Evolutionary conservation across 2,888 invertebrate genomes (phyloP).

Genomic region (Clusia tigrina): DNA sequence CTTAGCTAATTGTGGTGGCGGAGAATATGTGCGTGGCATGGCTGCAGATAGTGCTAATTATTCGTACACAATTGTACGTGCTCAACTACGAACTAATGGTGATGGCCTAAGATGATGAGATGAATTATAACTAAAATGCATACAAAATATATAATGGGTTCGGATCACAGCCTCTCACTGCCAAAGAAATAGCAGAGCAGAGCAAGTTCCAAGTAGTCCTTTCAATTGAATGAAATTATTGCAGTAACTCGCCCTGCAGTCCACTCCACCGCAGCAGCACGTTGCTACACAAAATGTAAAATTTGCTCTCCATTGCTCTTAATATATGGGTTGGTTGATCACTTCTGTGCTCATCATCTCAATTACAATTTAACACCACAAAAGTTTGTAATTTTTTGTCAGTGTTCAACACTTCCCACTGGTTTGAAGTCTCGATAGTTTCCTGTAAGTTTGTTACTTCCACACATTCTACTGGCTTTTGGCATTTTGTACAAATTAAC

Average conservation of each 20-base stretch:
- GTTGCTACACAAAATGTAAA: not conserved
- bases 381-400: not conserved
- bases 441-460: not conserved
- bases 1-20: too few species aligned
- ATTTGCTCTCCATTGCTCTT: not conserved
- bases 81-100: not conserved
- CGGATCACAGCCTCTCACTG: not conserved
- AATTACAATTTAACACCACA: conserved; percentile 8
- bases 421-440: not conserved
- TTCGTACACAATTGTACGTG: too few species aligned
- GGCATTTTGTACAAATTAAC: conserved; percentile 1
- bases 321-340: not conserved
- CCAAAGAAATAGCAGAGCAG: not conserved
- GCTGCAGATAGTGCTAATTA: too few species aligned
- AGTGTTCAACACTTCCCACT: not conserved
- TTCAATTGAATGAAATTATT: not conserved
- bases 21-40: too few species aligned
- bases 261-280: not conserved
- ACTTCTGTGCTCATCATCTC: not conserved
- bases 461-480: not conserved
- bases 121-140: not conserved
- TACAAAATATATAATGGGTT: not conserved
- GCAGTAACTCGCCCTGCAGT: not conserved
- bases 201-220: not conserved
- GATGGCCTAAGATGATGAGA: not conserved